Base-by-base conservation (phyloP, 2,888 invertebrate genomes). In the Stenolophus ochropezus region DNA sequence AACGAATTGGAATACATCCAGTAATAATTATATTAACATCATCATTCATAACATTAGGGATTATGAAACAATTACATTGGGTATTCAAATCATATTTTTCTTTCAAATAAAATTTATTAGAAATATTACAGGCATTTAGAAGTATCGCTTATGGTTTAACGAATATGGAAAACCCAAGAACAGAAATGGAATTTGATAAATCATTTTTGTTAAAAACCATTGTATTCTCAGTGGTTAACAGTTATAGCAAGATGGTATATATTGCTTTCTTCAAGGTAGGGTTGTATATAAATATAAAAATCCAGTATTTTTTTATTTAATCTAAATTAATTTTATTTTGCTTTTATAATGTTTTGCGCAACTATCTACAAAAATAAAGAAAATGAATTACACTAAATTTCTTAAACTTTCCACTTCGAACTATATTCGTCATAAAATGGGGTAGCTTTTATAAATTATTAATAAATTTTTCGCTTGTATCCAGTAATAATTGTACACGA, bases 171-270 rank as follows among this genome's bases (percentile, higher is more conserved):
- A 89, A 89, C 84, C 89, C 88, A 69, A 86, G 88, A 81, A 89
- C 89, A 0, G 86, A 88, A 82, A 78, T 84, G 3, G 86, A 87
- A 51, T 88, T 86, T 83, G 87, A 88, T 56, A 86, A 88, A 80
- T 86, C 89, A 1, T 88, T 86, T 82, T 86, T 89, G 61, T 86
- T 86, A 74, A 90, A 90, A 84, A 84, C 86, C 47, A 89, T 88
- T 83, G 86, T 87, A 8, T 84, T 89, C 71, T 86, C 86, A 2
- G 88, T 89, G 81, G 86, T 87, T 2, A 89, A 89, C 82, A 88
- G 87, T 80, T 90, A 88, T 83, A 84, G 87, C 8, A 86, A 87
- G 1, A 83, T 89, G 56, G 84, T 88, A 47, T 89, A 89, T 81
- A 85, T 87, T 16, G 88, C 89, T 6, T 89, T 89, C 79, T 83